These are phyloP conservation scores for Falco rusticolus DNA, from an alignment of 2,797 vertebrate genomes.

Conservation along the genomic window DNA sequence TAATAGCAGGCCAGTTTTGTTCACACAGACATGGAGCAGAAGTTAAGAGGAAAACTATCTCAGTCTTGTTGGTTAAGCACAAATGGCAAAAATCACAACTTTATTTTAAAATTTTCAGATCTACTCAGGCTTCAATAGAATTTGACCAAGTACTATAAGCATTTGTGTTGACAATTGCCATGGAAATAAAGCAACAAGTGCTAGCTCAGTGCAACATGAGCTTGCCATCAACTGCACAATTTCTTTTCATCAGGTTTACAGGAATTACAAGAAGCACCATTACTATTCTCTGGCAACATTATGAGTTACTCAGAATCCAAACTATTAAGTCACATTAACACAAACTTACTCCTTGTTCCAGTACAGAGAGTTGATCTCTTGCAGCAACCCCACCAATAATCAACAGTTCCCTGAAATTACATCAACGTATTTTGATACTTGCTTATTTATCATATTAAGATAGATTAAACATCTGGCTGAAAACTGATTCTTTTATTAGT, in stretches of 20 bases:
- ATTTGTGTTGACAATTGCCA: neutral
- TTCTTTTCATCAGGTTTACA: neutral
- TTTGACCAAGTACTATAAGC: neutral
- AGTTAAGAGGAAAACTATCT: neutral
- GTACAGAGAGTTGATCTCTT: conserved; percentile 90
- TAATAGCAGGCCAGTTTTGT: neutral
- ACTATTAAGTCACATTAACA: neutral
- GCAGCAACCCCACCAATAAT: conserved; percentile 97
- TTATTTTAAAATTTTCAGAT: neutral
- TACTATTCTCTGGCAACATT: neutral
- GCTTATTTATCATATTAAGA: neutral
- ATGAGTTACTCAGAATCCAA: neutral
- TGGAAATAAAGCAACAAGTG: neutral
- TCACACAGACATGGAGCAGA: rapidly evolving
- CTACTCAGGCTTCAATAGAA: neutral
- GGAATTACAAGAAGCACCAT: neutral
- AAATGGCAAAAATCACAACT: neutral
- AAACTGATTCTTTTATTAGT: neutral
- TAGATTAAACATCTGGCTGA: neutral
- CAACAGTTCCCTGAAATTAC: conserved; percentile 87
- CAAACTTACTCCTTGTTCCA: conserved; percentile 91
- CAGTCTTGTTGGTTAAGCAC: neutral
- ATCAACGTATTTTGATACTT: neutral
- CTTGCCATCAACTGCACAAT: rapidly evolving
- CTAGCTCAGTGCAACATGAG: neutral